Conservation (phyloP, 2,113 vertebrate genomes). For the Sapajus apella region DNA sequence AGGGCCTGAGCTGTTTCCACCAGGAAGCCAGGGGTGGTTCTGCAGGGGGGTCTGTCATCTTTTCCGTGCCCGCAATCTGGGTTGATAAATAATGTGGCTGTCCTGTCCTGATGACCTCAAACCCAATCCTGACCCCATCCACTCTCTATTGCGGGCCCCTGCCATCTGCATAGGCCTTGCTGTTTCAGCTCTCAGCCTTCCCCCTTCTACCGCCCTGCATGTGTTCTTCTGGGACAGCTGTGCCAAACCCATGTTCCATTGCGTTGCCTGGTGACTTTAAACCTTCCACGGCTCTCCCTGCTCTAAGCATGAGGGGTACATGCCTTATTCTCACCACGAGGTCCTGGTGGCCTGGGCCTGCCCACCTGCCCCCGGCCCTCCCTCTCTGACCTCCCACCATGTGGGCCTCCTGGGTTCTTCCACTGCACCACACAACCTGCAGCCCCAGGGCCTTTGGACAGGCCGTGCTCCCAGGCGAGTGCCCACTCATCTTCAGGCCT, state of each 20-base stretch:
- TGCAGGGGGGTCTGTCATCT: background rate
- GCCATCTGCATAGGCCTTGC: background rate
- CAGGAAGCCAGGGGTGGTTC: background rate
- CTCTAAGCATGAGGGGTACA: background rate
- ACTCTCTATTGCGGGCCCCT: accelerated
- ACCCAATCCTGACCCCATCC: background rate
- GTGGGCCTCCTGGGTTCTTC: background rate
- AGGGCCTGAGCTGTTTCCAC: accelerated
- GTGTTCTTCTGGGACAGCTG: background rate
- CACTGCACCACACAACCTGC: background rate
- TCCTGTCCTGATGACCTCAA: background rate
- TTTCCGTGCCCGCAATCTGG: background rate
- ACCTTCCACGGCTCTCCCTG: too few species aligned
- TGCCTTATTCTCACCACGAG: background rate
- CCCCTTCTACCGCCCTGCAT: too few species aligned
- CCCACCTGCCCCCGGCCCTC: accelerated
- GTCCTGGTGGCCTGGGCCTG: background rate
- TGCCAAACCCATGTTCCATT: background rate
- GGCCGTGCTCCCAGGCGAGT: accelerated
- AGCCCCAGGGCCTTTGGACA: background rate
- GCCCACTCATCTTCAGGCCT: background rate
- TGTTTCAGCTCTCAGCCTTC: too few species aligned
- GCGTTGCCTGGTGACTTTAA: background rate
- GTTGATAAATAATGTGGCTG: background rate
- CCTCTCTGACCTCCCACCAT: background rate